A percentile compares a stretch with the other conserved stretches of the same genome.
Conservation (phyloP, 2,113 vertebrate genomes). For the Platysteira castanea region DNA sequence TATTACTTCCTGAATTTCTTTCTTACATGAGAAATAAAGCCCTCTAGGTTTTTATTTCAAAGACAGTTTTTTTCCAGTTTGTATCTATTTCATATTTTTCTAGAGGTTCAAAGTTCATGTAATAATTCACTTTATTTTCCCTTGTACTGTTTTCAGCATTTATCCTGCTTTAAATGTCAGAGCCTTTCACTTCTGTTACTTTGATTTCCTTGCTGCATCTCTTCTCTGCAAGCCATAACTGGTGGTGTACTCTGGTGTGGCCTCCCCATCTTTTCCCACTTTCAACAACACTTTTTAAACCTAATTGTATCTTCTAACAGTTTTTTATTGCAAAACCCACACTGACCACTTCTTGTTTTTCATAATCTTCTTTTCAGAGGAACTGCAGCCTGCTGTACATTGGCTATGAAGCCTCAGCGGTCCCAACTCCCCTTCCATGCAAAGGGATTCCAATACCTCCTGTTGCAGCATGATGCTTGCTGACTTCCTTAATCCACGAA, state of each 20-base stretch:
- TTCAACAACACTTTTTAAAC: background rate
- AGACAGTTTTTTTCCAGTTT: background rate
- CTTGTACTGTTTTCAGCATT: background rate
- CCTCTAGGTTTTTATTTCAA: background rate
- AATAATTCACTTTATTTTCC: background rate
- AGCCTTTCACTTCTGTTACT: conserved; percentile 46
- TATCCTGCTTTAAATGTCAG: conserved; percentile 30
- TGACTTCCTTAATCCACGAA: background rate
- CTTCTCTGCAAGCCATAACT: background rate
- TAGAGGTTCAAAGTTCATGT: background rate
- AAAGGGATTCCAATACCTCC: background rate
- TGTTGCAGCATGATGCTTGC: background rate
- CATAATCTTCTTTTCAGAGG: background rate
- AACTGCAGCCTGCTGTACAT: background rate
- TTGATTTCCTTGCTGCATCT: background rate
- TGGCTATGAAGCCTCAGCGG: background rate
- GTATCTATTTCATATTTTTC: background rate
- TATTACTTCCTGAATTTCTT: background rate
- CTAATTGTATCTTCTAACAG: background rate
- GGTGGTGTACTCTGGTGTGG: background rate
- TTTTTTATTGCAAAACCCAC: background rate
- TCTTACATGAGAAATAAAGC: background rate
- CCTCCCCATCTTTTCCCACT: background rate
- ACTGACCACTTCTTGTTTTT: conserved; percentile 23
- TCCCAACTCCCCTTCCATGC: background rate